Conservation (phyloP, 2,113 vertebrate species). For the Phalacrocorax brasilianus region DNA sequence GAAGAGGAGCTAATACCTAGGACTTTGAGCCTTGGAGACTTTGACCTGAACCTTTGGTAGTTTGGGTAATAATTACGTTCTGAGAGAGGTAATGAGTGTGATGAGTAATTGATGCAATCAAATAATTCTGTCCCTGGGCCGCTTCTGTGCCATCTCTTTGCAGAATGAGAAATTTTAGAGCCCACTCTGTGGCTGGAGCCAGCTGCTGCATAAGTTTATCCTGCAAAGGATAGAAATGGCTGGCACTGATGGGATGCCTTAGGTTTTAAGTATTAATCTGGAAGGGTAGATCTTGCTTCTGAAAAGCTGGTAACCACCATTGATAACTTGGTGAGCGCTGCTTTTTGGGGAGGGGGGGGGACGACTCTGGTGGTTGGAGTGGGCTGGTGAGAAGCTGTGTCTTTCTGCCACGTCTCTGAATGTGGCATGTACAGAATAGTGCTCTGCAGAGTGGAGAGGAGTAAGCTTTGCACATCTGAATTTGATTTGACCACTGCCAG, state of each 20-base stretch:
- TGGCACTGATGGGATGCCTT: neutral
- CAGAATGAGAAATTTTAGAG: neutral
- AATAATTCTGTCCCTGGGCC: neutral
- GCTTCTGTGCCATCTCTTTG: neutral
- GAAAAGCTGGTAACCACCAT: neutral
- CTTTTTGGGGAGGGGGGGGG: fast-evolving
- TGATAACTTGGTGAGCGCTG: neutral
- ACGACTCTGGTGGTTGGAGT: neutral
- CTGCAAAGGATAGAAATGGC: neutral
- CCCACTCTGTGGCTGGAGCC: neutral
- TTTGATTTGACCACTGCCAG: neutral
- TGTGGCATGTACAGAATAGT: fast-evolving
- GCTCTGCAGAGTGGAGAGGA: neutral
- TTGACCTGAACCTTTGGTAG: neutral
- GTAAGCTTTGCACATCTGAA: neutral
- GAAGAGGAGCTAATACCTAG: neutral
- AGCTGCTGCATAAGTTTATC: neutral
- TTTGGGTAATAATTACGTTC: neutral
- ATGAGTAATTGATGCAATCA: neutral
- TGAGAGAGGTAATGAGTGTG: neutral
- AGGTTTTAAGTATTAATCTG: neutral
- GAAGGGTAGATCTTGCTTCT: neutral
- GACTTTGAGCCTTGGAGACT: neutral
- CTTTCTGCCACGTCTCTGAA: neutral
- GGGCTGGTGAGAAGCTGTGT: neutral